Evolutionary conservation across 2,797 vertebrate genomes (phyloP).

Genomic region (Pyrrhura leucotis): DNA sequence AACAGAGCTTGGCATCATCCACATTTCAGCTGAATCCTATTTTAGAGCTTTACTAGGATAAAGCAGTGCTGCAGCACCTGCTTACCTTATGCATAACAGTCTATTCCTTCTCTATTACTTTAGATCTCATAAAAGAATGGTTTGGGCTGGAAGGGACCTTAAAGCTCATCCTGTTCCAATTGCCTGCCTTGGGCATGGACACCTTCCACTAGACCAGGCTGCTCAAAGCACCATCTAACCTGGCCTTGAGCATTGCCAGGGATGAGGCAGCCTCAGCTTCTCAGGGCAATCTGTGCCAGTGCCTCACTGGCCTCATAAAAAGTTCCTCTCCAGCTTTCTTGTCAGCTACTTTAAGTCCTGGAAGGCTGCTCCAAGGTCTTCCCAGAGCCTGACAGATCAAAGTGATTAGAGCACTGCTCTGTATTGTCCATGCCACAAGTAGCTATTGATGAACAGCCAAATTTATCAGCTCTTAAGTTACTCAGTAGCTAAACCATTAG

Average conservation of each 20-base stretch:
- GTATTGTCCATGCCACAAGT: background rate
- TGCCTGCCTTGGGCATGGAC: background rate
- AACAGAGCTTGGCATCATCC: background rate
- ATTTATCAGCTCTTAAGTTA: background rate
- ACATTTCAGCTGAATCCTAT: background rate
- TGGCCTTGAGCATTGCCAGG: background rate
- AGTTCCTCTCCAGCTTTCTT: background rate
- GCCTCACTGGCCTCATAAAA: background rate
- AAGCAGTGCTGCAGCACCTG: background rate
- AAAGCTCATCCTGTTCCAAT: background rate
- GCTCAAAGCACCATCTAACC: background rate
- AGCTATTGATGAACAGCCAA: background rate
- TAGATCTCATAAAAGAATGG: background rate
- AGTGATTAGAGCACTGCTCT: background rate
- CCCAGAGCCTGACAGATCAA: background rate
- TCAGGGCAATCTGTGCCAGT: background rate
- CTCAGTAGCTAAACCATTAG: background rate
- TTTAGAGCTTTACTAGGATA: background rate
- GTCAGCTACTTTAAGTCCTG: background rate
- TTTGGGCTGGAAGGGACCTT: background rate
- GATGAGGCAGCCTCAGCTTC: background rate
- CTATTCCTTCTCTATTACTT: fast-evolving
- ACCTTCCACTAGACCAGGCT: background rate
- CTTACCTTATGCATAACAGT: background rate
- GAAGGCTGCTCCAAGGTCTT: background rate